Percentiles rank a stretch among this genome's conserved stretches.
These are phyloP conservation scores for Zaprionus lineosus DNA, from an alignment of 2,888 invertebrate genomes.

Conservation along the genomic window DNA sequence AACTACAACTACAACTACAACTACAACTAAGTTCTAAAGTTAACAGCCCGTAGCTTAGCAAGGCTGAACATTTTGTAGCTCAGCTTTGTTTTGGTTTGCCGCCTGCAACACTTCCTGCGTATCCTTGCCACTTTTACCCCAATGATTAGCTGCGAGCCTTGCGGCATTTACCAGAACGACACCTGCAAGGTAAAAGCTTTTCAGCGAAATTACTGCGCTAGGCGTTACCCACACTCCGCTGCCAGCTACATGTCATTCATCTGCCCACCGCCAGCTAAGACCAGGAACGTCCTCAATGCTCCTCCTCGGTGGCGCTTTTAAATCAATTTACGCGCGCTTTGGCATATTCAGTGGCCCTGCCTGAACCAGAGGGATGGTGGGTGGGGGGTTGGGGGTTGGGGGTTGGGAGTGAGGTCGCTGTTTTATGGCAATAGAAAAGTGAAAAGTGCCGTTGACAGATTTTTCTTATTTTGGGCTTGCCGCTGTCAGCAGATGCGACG, in stretches of 20 bases:
- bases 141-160: neutral
- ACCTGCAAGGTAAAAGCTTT: slow-evolving; percentile 10
- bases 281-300: slow-evolving; percentile 4
- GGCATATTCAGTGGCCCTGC: slow-evolving; percentile 61
- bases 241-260: slow-evolving; percentile 15
- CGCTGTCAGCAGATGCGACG: slow-evolving; percentile 29
- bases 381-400: neutral
- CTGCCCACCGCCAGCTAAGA: neutral
- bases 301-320: slow-evolving; percentile 62
- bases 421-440: slow-evolving; percentile 34
- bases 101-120: no score
- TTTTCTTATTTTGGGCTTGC: slow-evolving; percentile 66
- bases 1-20: no score
- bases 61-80: no score
- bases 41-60: no score
- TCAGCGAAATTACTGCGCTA: slow-evolving; percentile 8
- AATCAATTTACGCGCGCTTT: slow-evolving; percentile 73
- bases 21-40: no score
- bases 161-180: neutral
- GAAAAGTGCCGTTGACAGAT: slow-evolving; percentile 71
- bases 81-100: no score
- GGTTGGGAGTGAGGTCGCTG: neutral
- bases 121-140: neutral
- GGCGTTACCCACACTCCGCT: slow-evolving; percentile 19
- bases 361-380: slow-evolving; percentile 1